Evolutionary conservation across 2,113 vertebrate species (phyloP).

Genomic region (Seriola aureovittata): DNA sequence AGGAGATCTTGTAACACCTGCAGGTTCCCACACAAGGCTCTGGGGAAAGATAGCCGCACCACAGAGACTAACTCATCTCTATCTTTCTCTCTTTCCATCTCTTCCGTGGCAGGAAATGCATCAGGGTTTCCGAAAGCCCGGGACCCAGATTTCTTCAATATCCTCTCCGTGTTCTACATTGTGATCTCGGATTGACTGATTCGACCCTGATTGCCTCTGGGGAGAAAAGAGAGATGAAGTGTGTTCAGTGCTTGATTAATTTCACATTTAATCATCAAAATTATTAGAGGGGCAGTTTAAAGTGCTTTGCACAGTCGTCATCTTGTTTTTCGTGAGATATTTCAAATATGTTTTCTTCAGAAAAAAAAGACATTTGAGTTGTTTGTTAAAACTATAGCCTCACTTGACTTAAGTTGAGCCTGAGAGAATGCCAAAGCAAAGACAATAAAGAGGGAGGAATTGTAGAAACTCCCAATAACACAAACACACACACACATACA

Average conservation of each 20-base stretch:
- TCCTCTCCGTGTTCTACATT: slow-evolving; percentile 52
- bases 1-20: slow-evolving; percentile 59
- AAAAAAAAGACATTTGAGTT: slow-evolving; percentile 32
- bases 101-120: slow-evolving; percentile 55
- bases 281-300: background rate
- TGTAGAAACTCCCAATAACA: slow-evolving; percentile 55
- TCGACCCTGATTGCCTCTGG: slow-evolving; percentile 26
- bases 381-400: slow-evolving; percentile 56
- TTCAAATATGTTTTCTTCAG: background rate
- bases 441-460: slow-evolving; percentile 58
- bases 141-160: slow-evolving; percentile 61
- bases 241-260: slow-evolving; percentile 14
- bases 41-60: slow-evolving; percentile 59
- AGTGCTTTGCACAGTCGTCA: background rate
- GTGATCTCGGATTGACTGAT: slow-evolving; percentile 58
- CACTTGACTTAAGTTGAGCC: slow-evolving; percentile 58
- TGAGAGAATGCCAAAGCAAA: slow-evolving; percentile 57
- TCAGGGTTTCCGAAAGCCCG: slow-evolving; percentile 59
- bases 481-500: slow-evolving; percentile 25
- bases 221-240: background rate
- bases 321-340: background rate
- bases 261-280: slow-evolving; percentile 32
- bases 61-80: slow-evolving; percentile 57
- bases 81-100: background rate
- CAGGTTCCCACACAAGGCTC: slow-evolving; percentile 62